Conservation (phyloP, 2,797 vertebrate species). For the Amblyraja radiata region DNA sequence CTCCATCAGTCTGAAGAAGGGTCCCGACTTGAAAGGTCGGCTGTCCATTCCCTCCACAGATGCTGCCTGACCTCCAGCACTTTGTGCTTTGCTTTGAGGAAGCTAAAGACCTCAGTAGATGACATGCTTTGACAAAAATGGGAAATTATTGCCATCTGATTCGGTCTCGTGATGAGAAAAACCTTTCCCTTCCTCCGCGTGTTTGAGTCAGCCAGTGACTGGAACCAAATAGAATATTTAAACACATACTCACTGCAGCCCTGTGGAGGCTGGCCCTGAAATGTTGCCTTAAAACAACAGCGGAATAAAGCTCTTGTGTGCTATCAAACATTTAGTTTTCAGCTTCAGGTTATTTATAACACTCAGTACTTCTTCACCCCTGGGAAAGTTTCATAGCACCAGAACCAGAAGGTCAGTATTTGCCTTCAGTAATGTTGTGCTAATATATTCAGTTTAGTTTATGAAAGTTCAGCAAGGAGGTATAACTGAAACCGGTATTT, state of each 20-base stretch:
- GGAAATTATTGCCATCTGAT: neutral
- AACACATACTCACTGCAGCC: neutral
- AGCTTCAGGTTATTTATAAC: constrained; percentile 4
- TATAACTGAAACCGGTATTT: neutral
- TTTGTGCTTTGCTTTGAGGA: neutral
- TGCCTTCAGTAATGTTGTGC: neutral
- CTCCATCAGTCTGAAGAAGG: too few relatives aligned
- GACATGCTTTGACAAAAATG: neutral
- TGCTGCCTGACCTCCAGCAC: too few relatives aligned
- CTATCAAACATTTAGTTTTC: neutral
- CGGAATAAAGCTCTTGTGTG: constrained; percentile 20
- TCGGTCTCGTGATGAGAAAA: neutral
- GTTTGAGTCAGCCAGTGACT: neutral
- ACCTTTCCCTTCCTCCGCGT: neutral
- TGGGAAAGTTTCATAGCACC: neutral
- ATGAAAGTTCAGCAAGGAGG: neutral
- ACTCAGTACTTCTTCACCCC: neutral
- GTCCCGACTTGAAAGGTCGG: too few relatives aligned
- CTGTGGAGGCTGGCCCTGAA: neutral
- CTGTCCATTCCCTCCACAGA: too few relatives aligned
- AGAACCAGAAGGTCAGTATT: neutral
- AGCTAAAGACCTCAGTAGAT: neutral
- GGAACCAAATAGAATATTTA: neutral
- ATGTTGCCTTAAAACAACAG: neutral
- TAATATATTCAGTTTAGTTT: neutral